These are phyloP conservation scores for Ophion slaviceki DNA, from an alignment of 2,888 invertebrate species.

Conservation along the genomic window DNA sequence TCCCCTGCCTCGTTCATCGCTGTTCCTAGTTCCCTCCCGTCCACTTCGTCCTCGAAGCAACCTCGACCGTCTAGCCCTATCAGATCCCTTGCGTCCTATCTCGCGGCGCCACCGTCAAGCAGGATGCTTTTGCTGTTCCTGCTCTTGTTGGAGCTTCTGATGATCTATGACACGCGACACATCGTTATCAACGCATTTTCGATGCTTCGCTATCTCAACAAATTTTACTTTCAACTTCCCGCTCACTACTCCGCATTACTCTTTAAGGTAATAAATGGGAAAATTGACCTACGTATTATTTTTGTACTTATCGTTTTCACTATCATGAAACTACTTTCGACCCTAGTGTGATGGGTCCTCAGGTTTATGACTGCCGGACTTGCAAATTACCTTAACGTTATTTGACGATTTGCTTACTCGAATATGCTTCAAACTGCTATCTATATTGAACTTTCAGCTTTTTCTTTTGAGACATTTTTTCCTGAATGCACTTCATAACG, in stretches of 20 bases:
- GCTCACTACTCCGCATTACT: slow-evolving; percentile 34
- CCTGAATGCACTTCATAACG: too few relatives aligned
- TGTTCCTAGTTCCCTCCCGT: slow-evolving; percentile 34
- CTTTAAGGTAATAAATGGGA: background rate
- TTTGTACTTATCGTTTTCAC: background rate
- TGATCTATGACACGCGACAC: slow-evolving; percentile 76
- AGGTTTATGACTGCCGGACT: too few relatives aligned
- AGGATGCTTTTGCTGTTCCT: slow-evolving; percentile 55
- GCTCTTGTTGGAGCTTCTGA: slow-evolving; percentile 67
- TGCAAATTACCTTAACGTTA: too few relatives aligned
- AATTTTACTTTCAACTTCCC: slow-evolving; percentile 70
- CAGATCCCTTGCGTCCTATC: slow-evolving; percentile 44
- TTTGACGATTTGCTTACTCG: too few relatives aligned
- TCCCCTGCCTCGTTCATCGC: slow-evolving; percentile 65
- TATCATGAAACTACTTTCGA: too few relatives aligned
- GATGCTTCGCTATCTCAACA: slow-evolving; percentile 73
- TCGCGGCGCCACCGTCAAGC: slow-evolving; percentile 46
- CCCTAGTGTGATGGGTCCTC: too few relatives aligned
- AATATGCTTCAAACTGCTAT: too few relatives aligned
- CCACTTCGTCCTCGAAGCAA: slow-evolving; percentile 65
- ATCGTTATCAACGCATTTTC: slow-evolving; percentile 77
- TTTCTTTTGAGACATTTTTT: too few relatives aligned
- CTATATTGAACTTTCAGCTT: too few relatives aligned
- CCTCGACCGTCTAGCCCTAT: slow-evolving; percentile 65
- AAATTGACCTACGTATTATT: background rate